Conservation (phyloP, 2,113 vertebrate species). For the Galbula dea region DNA sequence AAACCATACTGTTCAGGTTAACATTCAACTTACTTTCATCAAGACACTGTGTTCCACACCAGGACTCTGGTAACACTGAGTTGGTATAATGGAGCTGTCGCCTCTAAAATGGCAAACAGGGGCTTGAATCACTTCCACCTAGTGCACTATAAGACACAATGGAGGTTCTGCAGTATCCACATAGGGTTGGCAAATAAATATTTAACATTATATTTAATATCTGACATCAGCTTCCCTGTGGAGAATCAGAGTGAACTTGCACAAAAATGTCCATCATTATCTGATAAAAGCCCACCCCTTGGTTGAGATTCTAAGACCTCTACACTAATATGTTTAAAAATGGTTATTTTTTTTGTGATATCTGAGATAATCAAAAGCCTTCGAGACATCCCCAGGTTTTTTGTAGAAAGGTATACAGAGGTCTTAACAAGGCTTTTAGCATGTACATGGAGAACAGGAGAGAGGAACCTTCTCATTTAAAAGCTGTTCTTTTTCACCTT, state of each 20-base stretch:
- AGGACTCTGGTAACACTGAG: background rate
- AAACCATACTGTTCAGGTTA: background rate
- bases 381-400: background rate
- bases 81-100: background rate
- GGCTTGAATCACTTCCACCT: rapidly evolving
- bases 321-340: background rate
- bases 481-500: background rate
- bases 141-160: background rate
- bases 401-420: background rate
- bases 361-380: background rate
- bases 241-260: background rate
- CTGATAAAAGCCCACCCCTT: background rate
- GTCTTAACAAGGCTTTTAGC: background rate
- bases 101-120: background rate
- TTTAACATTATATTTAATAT: no score
- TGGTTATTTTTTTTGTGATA: background rate
- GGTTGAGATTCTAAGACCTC: background rate
- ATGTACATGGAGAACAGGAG: background rate
- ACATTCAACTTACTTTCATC: background rate
- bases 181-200: background rate
- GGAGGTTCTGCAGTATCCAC: background rate
- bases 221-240: rapidly evolving
- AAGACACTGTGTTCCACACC: background rate
- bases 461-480: background rate
- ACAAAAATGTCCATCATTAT: background rate